Evolutionary conservation across 1,140 invertebrate genomes (phyloP).

Genomic region (Cyclina sinensis): DNA sequence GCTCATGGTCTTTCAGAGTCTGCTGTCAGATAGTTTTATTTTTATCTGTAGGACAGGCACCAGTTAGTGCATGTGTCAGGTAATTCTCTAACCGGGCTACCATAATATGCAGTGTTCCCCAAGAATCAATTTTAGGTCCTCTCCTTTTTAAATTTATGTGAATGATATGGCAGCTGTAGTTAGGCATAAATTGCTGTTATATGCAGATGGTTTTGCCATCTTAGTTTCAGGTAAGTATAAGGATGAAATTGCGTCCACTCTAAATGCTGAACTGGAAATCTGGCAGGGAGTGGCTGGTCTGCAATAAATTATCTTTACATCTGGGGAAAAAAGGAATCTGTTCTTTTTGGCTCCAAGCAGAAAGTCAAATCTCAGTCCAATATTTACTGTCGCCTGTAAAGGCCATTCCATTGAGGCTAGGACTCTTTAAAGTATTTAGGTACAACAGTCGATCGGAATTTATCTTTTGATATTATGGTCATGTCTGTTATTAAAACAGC

Average conservation of each 20-base stretch:
- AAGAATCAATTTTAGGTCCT: background rate
- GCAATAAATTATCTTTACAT: background rate
- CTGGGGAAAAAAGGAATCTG: too few relatives aligned
- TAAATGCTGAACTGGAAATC: background rate
- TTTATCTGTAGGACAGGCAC: too few relatives aligned
- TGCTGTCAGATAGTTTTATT: too few relatives aligned
- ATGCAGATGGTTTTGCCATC: background rate
- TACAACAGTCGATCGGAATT: slow-evolving; percentile 26
- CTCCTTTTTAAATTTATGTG: too few relatives aligned
- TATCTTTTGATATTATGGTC: slow-evolving; percentile 28
- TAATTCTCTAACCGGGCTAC: background rate
- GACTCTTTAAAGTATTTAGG: background rate
- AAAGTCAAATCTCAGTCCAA: background rate
- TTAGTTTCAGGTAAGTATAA: too few relatives aligned
- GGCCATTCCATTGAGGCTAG: background rate
- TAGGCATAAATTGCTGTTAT: slow-evolving; percentile 10
- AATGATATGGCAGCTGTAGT: slow-evolving; percentile 29
- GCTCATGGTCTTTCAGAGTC: too few relatives aligned
- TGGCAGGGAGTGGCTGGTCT: slow-evolving; percentile 42
- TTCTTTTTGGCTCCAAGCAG: too few relatives aligned
- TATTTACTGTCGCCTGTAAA: background rate
- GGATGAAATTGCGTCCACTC: too few relatives aligned
- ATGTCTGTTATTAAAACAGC: too few relatives aligned
- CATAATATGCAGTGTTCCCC: slow-evolving; percentile 2
- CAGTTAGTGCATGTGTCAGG: slow-evolving; percentile 1